Conservation (phyloP, 92 coral and sea anemone genomes). For the Galaxea fascicularis region DNA sequence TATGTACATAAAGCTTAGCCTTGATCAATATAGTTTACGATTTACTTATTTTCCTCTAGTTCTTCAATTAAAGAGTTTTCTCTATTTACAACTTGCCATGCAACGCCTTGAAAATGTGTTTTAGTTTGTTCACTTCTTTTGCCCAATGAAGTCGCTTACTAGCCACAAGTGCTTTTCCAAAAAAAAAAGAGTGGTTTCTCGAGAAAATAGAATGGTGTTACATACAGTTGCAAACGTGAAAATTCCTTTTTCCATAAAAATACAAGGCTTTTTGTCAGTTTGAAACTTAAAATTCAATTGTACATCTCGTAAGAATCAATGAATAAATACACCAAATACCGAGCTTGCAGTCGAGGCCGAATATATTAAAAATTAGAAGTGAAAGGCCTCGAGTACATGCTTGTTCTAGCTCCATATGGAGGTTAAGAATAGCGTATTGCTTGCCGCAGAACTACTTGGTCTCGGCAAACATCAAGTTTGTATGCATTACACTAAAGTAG, state of each 20-base stretch:
- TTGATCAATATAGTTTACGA: neutral
- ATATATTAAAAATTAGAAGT: too few species aligned
- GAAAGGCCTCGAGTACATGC: too few species aligned
- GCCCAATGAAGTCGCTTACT: too few species aligned
- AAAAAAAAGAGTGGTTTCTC: too few species aligned
- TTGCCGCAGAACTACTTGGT: too few species aligned
- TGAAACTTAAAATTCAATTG: neutral
- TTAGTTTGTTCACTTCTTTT: neutral
- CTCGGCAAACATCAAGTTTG: too few species aligned
- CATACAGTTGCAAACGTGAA: neutral
- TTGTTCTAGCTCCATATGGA: too few species aligned
- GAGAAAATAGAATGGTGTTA: neutral
- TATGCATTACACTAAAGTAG: too few species aligned
- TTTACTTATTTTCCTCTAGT: neutral
- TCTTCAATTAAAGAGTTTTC: neutral
- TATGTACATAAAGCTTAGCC: conserved; percentile 5
- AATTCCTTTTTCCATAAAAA: neutral
- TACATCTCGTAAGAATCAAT: neutral
- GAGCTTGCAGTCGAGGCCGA: neutral
- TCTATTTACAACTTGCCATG: neutral
- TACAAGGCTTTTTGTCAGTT: neutral
- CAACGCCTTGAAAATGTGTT: neutral
- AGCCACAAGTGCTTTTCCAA: too few species aligned
- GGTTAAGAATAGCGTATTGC: too few species aligned
- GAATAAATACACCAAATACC: conserved; percentile 11